Base-by-base conservation (phyloP, 2,888 invertebrate genomes). In the Trachelus iudaicus region DNA sequence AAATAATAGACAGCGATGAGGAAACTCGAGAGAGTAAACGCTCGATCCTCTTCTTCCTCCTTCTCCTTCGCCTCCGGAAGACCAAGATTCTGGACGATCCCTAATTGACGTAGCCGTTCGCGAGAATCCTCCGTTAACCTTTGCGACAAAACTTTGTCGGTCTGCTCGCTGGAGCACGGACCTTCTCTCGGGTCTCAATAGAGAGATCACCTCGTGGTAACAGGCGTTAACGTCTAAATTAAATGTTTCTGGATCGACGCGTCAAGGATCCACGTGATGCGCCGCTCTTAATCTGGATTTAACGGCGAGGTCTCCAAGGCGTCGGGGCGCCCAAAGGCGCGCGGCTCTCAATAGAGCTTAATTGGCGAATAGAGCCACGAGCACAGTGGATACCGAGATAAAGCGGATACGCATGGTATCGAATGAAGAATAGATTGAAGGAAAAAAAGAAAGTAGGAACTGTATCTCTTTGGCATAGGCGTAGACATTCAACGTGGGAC, bases 161-260 rank as follows among this genome's bases (percentile, higher is more conserved):
- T n/a, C 34, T 13, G 69, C n/a, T 80, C 79, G 80, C 81, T 77
- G 80, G 84, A 77, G 79, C 79, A 75, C 73, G 73, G 73, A 56
- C 73, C 79, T 75, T 82, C 56, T 56, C 56, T 77, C 37, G 76
- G 56, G 73, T 79, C 77, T 79, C 81, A 86, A 86, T 84, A 86
- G 86, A 85, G 86, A 84, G 83, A 87, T 84, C 85, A 81, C 84
- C 84, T 80, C 84, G 79, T 80, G 86, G 84, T 81, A 85, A 83
- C 82, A 85, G 83, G 83, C 85, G 83, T 85, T 85, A 85, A 88
- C 88, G 84, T 89, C 89, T 89, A 86, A 88, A 89, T 89, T 88
- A 89, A 89, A 89, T 87, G 84, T 89, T 89, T 89, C 88, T 87
- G 88, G 88, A 87, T 88, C 88, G 85, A 85, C 84, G 87, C 84